These are phyloP conservation scores for Cyanocitta stelleri DNA, from an alignment of 2,113 vertebrate species.

Conservation along the genomic window DNA sequence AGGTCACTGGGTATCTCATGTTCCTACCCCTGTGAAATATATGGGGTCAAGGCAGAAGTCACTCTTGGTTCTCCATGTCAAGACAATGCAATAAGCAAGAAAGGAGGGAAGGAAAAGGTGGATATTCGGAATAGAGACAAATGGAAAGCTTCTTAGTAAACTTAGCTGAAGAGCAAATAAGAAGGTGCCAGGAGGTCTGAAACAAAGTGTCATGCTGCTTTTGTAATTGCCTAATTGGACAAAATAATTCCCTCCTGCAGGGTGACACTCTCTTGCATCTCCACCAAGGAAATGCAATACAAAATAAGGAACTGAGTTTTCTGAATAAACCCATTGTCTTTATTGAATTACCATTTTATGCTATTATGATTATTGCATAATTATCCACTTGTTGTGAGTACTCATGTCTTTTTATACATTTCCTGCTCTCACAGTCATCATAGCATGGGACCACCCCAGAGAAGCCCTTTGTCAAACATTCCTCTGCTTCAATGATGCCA, in stretches of 20 bases:
- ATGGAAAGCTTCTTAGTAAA: background rate
- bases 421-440: background rate
- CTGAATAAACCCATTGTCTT: background rate
- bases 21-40: background rate
- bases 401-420: background rate
- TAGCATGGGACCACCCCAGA: background rate
- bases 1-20: background rate
- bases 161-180: background rate
- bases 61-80: background rate
- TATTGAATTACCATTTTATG: slow-evolving; percentile 8
- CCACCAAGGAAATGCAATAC: background rate
- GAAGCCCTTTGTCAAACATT: background rate
- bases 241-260: slow-evolving; percentile 18
- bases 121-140: background rate
- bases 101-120: background rate
- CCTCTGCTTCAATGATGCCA: background rate
- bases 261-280: background rate
- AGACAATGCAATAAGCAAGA: background rate
- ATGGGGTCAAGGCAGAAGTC: background rate
- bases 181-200: background rate
- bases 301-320: background rate
- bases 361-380: background rate
- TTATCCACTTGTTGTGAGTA: background rate
- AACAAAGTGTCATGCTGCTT: background rate
- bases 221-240: slow-evolving; percentile 26